Conservation (phyloP, 2,113 vertebrate genomes). For the Rhodinocichla rosea region DNA sequence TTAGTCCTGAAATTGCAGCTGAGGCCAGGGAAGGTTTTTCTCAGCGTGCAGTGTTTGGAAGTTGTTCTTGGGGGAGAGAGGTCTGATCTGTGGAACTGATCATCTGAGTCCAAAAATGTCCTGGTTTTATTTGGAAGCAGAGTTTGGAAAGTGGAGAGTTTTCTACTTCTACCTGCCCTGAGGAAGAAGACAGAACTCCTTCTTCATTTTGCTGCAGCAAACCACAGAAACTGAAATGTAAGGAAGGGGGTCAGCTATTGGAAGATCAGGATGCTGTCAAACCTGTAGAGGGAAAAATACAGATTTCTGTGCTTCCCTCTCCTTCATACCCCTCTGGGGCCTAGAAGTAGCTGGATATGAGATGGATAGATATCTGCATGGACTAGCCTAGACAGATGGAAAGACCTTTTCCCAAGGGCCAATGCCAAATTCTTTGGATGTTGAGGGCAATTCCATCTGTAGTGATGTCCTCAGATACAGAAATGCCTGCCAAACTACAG, state of each 20-base stretch:
- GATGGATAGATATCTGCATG: not conserved
- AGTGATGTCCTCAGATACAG: not conserved
- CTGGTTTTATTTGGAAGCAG: not conserved
- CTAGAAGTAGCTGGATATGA: not conserved
- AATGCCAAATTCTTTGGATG: not conserved
- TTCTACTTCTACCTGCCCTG: not conserved
- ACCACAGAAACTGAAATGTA: not conserved
- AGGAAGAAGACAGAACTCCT: not conserved
- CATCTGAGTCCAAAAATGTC: not conserved
- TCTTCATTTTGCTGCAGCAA: not conserved
- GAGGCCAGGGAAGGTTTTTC: not conserved
- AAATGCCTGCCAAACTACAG: not conserved
- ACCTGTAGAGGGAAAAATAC: not conserved
- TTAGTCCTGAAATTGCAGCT: conserved; percentile 7
- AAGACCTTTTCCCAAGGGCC: not conserved
- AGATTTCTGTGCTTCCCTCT: not conserved
- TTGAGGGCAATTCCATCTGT: not conserved
- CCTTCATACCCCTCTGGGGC: not conserved
- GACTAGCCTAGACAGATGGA: not conserved
- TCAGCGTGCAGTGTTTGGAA: fast-evolving
- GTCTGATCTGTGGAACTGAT: not conserved
- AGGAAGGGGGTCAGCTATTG: not conserved
- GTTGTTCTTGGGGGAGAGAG: not conserved
- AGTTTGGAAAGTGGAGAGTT: not conserved
- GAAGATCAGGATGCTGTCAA: not conserved